Evolutionary conservation across 1,140 invertebrate genomes (phyloP).

Genomic region (Lucilia sericata): DNA sequence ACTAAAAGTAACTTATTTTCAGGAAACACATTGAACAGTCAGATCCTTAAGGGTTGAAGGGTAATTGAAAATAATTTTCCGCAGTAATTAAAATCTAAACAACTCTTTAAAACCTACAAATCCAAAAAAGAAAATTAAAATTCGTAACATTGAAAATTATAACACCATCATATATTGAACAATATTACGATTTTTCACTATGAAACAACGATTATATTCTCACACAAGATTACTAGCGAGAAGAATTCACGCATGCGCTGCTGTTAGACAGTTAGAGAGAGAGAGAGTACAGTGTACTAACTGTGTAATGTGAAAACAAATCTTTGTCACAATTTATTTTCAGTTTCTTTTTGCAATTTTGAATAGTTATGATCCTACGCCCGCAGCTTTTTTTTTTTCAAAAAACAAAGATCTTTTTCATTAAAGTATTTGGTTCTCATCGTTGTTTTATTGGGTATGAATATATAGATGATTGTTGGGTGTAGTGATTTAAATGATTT

Average conservation of each 20-base stretch:
- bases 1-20: not conserved
- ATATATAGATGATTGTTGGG: slow-evolving; percentile 43
- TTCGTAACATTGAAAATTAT: not conserved
- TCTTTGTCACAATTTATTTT: not conserved
- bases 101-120: not conserved
- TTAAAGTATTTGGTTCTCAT: slow-evolving; percentile 23
- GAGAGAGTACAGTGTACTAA: not conserved
- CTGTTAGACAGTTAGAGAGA: not conserved
- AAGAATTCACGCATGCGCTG: not conserved
- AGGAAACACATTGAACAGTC: not conserved
- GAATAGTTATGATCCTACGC: slow-evolving; percentile 56
- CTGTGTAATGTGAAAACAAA: not conserved
- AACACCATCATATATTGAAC: not conserved
- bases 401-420: slow-evolving; percentile 45
- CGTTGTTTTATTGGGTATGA: slow-evolving; percentile 22
- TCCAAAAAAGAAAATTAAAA: not conserved
- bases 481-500: slow-evolving; percentile 66
- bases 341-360: not conserved
- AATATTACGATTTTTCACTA: not conserved
- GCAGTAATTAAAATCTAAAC: not conserved
- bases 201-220: not conserved
- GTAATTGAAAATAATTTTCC: not conserved
- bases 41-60: not conserved
- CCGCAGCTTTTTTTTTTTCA: slow-evolving; percentile 60
- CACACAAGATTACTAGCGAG: not conserved